Conservation (phyloP, 2,888 invertebrate genomes). For the Therioaphis trifolii region DNA sequence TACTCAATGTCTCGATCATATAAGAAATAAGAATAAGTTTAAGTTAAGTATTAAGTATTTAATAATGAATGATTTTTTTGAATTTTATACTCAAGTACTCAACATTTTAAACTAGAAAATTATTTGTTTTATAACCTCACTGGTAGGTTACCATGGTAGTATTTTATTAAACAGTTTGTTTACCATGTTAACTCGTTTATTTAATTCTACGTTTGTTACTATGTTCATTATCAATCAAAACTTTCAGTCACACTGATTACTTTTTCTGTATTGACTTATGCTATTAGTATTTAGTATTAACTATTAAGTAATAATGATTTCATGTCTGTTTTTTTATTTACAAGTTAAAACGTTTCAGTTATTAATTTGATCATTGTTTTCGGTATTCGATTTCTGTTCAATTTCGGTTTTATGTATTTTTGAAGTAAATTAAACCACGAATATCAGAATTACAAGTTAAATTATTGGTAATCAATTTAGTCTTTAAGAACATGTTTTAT, state of each 20-base stretch:
- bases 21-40: too few relatives aligned
- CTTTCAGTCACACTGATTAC: neutral
- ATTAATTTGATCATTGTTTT: neutral
- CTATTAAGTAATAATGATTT: neutral
- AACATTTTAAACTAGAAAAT: too few relatives aligned
- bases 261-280: too few relatives aligned
- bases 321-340: slow-evolving; percentile 5
- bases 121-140: neutral
- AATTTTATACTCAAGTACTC: too few relatives aligned
- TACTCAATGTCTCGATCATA: too few relatives aligned
- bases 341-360: slow-evolving; percentile 22
- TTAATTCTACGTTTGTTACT: neutral
- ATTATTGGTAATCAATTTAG: slow-evolving; percentile 34
- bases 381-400: neutral
- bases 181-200: neutral
- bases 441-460: slow-evolving; percentile 36
- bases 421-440: slow-evolving; percentile 2
- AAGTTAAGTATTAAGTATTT: too few relatives aligned
- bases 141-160: neutral
- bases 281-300: too few relatives aligned
- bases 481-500: slow-evolving; percentile 24
- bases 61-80: too few relatives aligned
- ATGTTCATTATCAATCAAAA: slow-evolving; percentile 27
- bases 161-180: neutral
- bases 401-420: neutral